Evolutionary conservation across 2,797 vertebrate genomes (phyloP).

Genomic region (Karalla daura): DNA sequence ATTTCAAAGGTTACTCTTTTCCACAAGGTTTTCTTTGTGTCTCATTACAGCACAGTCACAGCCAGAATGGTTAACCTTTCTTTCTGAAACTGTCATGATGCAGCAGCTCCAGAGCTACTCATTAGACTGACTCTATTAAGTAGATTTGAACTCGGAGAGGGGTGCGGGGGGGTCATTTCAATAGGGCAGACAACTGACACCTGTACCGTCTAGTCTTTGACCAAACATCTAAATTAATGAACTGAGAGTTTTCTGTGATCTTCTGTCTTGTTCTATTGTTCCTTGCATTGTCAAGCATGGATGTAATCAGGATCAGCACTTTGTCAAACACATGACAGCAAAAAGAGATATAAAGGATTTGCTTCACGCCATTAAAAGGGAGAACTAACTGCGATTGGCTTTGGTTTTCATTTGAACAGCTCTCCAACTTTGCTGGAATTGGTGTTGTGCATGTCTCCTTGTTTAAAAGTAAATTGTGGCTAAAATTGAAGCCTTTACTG

Average conservation of each 20-base stretch:
- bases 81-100: conserved; percentile 34
- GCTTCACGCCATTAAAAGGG: too few relatives aligned
- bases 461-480: too few relatives aligned
- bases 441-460: too few relatives aligned
- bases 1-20: conserved; percentile 43
- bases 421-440: too few relatives aligned
- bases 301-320: too few relatives aligned
- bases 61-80: conserved; percentile 30
- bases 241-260: conserved; percentile 6
- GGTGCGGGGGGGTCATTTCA: conserved; percentile 31
- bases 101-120: conserved; percentile 44
- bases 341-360: too few relatives aligned
- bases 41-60: conserved; percentile 46
- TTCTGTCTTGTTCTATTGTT: neutral
- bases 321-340: too few relatives aligned
- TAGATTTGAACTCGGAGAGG: conserved; percentile 34
- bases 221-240: conserved; percentile 10
- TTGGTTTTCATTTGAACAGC: too few relatives aligned
- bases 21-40: conserved; percentile 36
- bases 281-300: too few relatives aligned
- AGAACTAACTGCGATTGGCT: too few relatives aligned
- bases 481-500: too few relatives aligned
- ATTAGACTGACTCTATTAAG: conserved; percentile 49
- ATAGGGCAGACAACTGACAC: conserved; percentile 21
- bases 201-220: conserved; percentile 19